Evolutionary conservation across 2,797 vertebrate species (phyloP).

Genomic region (Momotus momota): DNA sequence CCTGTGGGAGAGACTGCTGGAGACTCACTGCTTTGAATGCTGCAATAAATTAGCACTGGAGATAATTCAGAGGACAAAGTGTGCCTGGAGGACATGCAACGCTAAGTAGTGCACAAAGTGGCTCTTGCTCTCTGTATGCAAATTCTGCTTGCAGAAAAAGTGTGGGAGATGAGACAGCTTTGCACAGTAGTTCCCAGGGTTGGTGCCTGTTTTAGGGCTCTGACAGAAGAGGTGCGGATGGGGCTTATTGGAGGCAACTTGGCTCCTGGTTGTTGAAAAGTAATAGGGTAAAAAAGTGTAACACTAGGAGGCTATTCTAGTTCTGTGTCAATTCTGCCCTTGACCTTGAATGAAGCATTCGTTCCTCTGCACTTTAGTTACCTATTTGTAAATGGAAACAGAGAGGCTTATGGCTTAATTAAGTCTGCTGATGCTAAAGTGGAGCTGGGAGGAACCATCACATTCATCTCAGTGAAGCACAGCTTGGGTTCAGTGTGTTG

Average conservation of each 20-base stretch:
- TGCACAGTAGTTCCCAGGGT: neutral
- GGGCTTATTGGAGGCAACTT: neutral
- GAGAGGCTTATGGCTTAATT: neutral
- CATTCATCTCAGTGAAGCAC: neutral
- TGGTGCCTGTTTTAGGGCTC: neutral
- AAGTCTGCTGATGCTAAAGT: neutral
- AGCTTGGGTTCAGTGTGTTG: neutral
- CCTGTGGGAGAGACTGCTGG: constrained; percentile 48
- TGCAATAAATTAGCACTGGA: constrained; percentile 54
- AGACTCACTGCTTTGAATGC: constrained; percentile 28
- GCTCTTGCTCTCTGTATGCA: neutral
- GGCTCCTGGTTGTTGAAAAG: neutral
- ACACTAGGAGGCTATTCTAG: neutral
- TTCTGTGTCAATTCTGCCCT: neutral
- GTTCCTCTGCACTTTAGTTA: neutral
- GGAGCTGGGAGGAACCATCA: neutral
- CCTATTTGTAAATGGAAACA: neutral
- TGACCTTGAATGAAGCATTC: neutral
- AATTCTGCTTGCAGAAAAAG: neutral
- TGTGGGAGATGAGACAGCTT: neutral
- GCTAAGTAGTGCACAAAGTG: neutral
- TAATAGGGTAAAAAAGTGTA: neutral
- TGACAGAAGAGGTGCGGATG: neutral
- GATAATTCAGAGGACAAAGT: constrained; percentile 64
- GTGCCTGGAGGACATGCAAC: constrained; percentile 37